Percentiles rank a stretch among this genome's conserved stretches.
Evolutionary conservation across 2,113 vertebrate species (phyloP).

Genomic region (Clupea harengus): DNA sequence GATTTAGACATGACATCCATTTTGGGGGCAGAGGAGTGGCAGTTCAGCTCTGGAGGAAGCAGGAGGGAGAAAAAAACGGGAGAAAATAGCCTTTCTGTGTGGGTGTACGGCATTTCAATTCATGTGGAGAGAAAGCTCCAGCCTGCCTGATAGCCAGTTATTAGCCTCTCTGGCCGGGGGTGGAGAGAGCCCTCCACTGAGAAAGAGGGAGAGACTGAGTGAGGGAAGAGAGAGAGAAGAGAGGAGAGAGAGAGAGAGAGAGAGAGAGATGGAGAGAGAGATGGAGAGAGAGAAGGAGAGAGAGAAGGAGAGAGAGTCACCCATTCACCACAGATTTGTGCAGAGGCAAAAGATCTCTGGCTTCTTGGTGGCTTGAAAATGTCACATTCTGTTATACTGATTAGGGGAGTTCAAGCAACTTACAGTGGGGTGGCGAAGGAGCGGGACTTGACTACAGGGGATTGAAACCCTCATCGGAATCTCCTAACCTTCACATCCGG

Average conservation of each 20-base stretch:
- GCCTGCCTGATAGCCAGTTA: conserved; percentile 39
- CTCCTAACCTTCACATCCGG: background rate
- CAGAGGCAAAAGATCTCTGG: conserved; percentile 1
- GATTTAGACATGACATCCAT: conserved; percentile 17
- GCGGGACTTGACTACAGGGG: background rate
- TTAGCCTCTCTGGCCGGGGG: conserved; percentile 28
- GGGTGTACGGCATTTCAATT: conserved; percentile 42
- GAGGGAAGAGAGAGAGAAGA: background rate
- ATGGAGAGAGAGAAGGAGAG: background rate
- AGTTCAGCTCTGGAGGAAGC: conserved; percentile 29
- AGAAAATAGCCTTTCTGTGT: conserved; percentile 46
- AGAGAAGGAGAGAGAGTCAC: background rate
- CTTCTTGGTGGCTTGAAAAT: background rate
- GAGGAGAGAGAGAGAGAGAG: conserved; percentile 8
- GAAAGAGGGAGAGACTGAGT: background rate
- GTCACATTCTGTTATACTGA: background rate
- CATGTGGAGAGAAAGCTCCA: conserved; percentile 39
- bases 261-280: background rate
- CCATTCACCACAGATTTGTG: background rate
- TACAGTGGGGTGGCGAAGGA: background rate
- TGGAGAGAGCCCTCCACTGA: conserved; percentile 21
- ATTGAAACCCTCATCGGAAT: background rate
- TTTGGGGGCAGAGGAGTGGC: background rate
- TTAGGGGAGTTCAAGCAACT: background rate
- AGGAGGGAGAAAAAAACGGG: conserved; percentile 15